Conservation (phyloP, 35 echinoderm and acorn worm genomes). For the Stichopus chloronotus region DNA sequence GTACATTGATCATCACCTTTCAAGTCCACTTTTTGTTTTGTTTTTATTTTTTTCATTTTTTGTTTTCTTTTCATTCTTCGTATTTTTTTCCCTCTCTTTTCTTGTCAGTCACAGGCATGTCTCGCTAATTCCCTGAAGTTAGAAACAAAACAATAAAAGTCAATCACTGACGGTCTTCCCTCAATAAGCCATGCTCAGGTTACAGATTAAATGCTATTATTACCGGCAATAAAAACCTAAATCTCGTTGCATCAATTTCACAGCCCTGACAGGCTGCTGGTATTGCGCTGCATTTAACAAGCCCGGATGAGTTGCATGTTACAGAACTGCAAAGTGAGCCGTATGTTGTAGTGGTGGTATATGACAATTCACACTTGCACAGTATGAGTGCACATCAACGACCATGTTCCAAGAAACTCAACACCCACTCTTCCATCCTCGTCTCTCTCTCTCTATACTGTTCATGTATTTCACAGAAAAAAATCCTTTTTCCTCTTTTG, state of each 20-base stretch:
- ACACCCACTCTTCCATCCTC: too few relatives aligned
- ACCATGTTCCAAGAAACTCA: too few relatives aligned
- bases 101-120: neutral
- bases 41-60: too few relatives aligned
- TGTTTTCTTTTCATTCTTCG: too few relatives aligned
- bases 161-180: neutral
- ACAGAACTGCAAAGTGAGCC: neutral
- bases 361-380: neutral
- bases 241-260: neutral
- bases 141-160: slow-evolving; percentile 16
- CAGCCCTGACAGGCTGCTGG: neutral
- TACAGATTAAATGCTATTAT: slow-evolving; percentile 43
- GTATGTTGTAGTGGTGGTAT: neutral
- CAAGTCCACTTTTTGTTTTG: too few relatives aligned
- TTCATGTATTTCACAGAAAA: too few relatives aligned
- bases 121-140: neutral
- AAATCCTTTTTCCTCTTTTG: too few relatives aligned
- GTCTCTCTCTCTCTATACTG: too few relatives aligned
- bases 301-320: neutral
- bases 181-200: neutral
- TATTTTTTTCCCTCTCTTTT: too few relatives aligned
- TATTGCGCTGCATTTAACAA: neutral
- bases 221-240: neutral
- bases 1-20: too few relatives aligned
- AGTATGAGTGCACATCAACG: too few relatives aligned